These are phyloP conservation scores for Galeopterus variegatus DNA, from an alignment of 2,113 vertebrate genomes.

Conservation along the genomic window DNA sequence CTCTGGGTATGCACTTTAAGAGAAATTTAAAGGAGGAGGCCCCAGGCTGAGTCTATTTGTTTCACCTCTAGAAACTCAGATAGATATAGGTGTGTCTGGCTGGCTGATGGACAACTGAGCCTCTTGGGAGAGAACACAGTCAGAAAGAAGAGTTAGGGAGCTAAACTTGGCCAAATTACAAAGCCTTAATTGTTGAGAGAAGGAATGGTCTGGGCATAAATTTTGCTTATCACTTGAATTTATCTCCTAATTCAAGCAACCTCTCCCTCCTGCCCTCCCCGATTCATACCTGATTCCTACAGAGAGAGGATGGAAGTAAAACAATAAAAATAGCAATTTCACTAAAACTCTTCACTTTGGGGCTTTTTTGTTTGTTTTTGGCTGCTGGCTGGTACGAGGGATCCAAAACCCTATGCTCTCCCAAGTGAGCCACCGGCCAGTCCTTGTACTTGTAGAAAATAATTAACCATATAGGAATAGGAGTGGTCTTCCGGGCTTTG, in stretches of 20 bases:
- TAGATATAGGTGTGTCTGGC: not conserved
- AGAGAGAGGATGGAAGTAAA: not conserved
- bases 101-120: not conserved
- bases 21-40: not conserved
- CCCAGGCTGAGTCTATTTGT: not conserved
- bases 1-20: not conserved
- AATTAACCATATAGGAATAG: not conserved
- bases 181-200: not conserved
- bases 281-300: not conserved
- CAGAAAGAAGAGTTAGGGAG: not conserved
- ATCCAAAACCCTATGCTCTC: too few species aligned
- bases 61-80: not conserved
- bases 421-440: too few species aligned
- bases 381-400: too few species aligned
- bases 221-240: not conserved
- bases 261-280: not conserved
- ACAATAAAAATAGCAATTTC: not conserved
- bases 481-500: not conserved
- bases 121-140: not conserved
- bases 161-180: not conserved
- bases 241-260: not conserved
- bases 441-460: not conserved
- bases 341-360: not conserved
- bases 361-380: not conserved
- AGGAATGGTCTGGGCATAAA: not conserved